A percentile compares a stretch with the other conserved stretches of the same genome.
Evolutionary conservation across 2,113 vertebrate genomes (phyloP).

Genomic region (Etheostoma spectabile): DNA sequence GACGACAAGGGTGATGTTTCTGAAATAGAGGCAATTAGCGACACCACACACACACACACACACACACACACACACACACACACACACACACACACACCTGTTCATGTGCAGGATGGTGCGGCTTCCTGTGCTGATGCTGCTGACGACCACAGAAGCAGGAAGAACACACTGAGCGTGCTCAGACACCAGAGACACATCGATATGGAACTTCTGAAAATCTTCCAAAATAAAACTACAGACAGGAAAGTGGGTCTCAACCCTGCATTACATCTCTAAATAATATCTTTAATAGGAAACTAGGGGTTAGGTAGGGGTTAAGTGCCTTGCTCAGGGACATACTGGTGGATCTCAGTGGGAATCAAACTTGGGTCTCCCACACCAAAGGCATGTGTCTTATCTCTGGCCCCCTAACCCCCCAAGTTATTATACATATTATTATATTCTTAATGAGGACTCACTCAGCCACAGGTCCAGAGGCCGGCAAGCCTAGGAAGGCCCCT

Average conservation of each 20-base stretch:
- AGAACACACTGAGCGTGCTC: constrained; percentile 64
- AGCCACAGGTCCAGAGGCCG: too few relatives aligned
- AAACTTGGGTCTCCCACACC: too few relatives aligned
- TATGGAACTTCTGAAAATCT: constrained; percentile 71
- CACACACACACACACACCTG: constrained; percentile 63
- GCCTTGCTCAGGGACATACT: too few relatives aligned
- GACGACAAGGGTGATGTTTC: background rate
- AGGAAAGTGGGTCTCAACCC: constrained; percentile 32
- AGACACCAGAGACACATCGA: constrained; percentile 67
- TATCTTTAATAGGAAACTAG: too few relatives aligned
- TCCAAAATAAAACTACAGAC: constrained; percentile 78
- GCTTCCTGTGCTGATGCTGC: constrained; percentile 67
- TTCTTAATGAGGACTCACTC: too few relatives aligned
- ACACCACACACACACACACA: constrained; percentile 12
- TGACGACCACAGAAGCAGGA: constrained; percentile 74
- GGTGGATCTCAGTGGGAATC: too few relatives aligned
- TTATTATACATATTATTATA: too few relatives aligned
- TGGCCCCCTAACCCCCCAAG: too few relatives aligned
- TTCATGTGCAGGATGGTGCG: constrained; percentile 78
- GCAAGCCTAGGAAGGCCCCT: too few relatives aligned
- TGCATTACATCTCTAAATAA: too few relatives aligned
- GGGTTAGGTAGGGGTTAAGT: too few relatives aligned
- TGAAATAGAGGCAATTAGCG: constrained; percentile 47
- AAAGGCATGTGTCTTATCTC: too few relatives aligned
- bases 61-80: constrained; percentile 1